Evolutionary conservation across 2,888 invertebrate species (phyloP).

Genomic region (Pyralis farinalis): DNA sequence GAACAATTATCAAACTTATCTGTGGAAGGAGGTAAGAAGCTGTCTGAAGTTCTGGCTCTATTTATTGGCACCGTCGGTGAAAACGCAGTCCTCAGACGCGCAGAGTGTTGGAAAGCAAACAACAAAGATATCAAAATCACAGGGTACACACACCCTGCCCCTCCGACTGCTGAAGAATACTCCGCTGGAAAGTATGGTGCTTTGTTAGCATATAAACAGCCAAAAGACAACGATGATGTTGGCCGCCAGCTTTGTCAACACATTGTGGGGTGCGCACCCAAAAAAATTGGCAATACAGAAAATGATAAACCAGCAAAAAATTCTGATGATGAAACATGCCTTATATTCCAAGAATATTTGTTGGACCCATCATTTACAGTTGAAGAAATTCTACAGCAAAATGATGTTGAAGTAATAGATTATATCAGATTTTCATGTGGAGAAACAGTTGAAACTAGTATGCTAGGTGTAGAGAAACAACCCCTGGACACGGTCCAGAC

Average conservation of each 20-base stretch:
- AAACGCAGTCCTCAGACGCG: constrained; percentile 91
- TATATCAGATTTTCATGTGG: constrained; percentile 95
- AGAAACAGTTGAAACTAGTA: constrained; percentile 72
- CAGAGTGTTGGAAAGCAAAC: constrained; percentile 86
- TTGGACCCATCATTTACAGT: constrained; percentile 89
- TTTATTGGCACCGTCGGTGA: constrained; percentile 95
- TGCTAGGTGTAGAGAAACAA: constrained; percentile 73
- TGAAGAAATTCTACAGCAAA: constrained; percentile 84
- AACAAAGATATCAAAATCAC: constrained; percentile 74
- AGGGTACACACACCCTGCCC: constrained; percentile 91
- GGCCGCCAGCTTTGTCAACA: constrained; percentile 94
- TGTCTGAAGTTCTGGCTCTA: constrained; percentile 91
- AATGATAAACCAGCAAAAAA: constrained; percentile 83
- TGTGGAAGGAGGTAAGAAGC: constrained; percentile 83
- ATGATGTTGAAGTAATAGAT: constrained; percentile 86
- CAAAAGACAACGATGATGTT: constrained; percentile 61
- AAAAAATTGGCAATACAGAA: constrained; percentile 84
- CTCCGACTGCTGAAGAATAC: constrained; percentile 62
- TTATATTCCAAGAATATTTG: constrained; percentile 94
- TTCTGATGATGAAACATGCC: constrained; percentile 87
- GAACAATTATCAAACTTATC: constrained; percentile 85
- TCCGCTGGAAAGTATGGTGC: constrained; percentile 93
- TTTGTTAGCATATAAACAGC: constrained; percentile 85
- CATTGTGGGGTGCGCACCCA: constrained; percentile 93
- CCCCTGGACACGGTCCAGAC: constrained; percentile 82